Evolutionary conservation across 2,797 vertebrate genomes (phyloP).

Genomic region (Paramormyrops hopkinsi): DNA sequence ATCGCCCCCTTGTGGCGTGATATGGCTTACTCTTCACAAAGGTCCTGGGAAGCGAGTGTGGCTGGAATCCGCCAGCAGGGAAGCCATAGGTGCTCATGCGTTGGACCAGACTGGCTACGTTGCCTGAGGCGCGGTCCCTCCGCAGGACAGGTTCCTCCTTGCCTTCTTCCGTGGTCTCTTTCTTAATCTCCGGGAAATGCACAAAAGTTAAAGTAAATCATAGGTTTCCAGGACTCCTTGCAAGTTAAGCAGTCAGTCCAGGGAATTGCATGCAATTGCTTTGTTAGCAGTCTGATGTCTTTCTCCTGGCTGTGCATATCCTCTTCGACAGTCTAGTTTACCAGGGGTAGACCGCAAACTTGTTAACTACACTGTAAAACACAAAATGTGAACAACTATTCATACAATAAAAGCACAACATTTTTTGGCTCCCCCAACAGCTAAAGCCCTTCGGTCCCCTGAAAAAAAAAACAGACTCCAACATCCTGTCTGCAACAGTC

Average conservation of each 20-base stretch:
- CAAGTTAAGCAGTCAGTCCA: not conserved
- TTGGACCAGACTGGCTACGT: slow-evolving; percentile 87
- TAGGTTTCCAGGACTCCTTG: not conserved
- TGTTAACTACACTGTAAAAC: not conserved
- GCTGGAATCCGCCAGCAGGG: slow-evolving; percentile 80
- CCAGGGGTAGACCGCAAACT: not conserved
- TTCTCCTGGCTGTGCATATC: not conserved
- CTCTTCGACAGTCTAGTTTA: not conserved
- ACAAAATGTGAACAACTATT: not conserved
- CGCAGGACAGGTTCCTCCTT: slow-evolving; percentile 65
- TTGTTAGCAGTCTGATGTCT: not conserved
- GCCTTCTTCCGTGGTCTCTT: slow-evolving; percentile 65
- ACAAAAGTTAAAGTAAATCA: not conserved
- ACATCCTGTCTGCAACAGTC: not conserved
- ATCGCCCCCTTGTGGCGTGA: not conserved
- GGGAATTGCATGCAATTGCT: not conserved
- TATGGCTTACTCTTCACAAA: slow-evolving; percentile 69
- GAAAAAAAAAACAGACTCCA: not conserved
- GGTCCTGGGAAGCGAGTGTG: slow-evolving; percentile 63
- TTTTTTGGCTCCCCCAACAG: not conserved
- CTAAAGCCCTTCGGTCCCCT: not conserved
- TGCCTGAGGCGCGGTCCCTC: slow-evolving; percentile 74
- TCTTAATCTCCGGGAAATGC: slow-evolving; percentile 74
- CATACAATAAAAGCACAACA: not conserved
- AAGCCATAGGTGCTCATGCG: slow-evolving; percentile 87